phyloP scores from a whole-genome alignment of 2,888 invertebrate genomes.

The Dryobotodes eremita region DNA sequence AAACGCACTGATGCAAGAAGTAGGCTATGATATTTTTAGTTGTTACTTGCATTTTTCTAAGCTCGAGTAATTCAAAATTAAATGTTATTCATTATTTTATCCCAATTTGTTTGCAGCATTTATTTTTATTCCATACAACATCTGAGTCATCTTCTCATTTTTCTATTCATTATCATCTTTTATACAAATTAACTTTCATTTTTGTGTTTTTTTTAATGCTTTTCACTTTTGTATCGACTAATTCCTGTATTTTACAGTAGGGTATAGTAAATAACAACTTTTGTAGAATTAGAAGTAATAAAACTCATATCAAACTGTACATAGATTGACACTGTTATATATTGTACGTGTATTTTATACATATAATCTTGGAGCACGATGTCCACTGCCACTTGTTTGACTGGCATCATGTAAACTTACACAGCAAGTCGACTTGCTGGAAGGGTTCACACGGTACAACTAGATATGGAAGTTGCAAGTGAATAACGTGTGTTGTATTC shows the following conservation, averaged over 20 bases:
- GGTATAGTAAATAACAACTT: conserved; percentile 20
- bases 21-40: conserved; percentile 43
- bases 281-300: conserved; percentile 37
- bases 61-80: conserved; percentile 25
- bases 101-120: neutral
- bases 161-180: neutral
- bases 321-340: conserved; percentile 20
- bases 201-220: neutral
- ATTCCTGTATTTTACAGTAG: conserved; percentile 25
- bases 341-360: conserved; percentile 11
- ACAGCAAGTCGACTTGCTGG: neutral
- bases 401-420: neutral
- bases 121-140: neutral
- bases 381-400: neutral
- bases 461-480: neutral
- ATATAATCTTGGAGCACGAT: neutral
- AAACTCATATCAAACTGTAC: conserved; percentile 54
- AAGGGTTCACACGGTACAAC: neutral
- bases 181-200: neutral
- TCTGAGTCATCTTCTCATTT: too few species aligned
- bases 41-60: conserved; percentile 36
- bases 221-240: conserved; percentile 11
- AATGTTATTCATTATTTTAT: neutral
- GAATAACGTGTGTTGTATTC: neutral
- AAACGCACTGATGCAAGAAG: conserved; percentile 37